Evolutionary conservation across 2,797 vertebrate species (phyloP).

Genomic region (Synanceia verrucosa): DNA sequence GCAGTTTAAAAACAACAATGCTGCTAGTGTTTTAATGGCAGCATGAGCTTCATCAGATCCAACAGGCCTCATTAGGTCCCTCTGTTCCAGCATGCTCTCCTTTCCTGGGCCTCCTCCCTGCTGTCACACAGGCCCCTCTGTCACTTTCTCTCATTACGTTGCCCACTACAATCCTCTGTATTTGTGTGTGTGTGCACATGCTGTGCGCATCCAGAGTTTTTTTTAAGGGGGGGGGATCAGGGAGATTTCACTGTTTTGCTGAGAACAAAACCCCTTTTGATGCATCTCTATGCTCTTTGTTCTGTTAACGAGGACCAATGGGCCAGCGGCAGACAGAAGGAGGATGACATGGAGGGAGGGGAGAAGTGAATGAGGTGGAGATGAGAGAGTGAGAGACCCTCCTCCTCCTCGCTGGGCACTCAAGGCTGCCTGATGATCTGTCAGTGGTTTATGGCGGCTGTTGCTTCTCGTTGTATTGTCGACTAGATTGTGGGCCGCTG

Average conservation of each 20-base stretch:
- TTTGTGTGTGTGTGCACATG: slow-evolving; percentile 45
- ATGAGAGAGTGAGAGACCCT: slow-evolving; percentile 31
- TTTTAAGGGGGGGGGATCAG: slow-evolving; percentile 41
- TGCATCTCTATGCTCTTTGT: slow-evolving; percentile 73
- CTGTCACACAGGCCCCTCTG: slow-evolving; percentile 71
- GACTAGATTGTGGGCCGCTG: slow-evolving; percentile 29
- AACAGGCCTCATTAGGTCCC: slow-evolving; percentile 45
- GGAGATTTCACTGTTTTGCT: slow-evolving; percentile 68
- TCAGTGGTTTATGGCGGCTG: slow-evolving; percentile 56
- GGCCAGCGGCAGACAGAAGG: slow-evolving; percentile 61
- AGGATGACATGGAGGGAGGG: slow-evolving; percentile 52
- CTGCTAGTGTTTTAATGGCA: slow-evolving; percentile 3
- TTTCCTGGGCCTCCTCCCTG: slow-evolving; percentile 59
- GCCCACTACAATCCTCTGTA: slow-evolving; percentile 56
- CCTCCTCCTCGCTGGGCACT: slow-evolving; percentile 17
- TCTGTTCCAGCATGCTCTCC: slow-evolving; percentile 47
- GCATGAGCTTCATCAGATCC: slow-evolving; percentile 23
- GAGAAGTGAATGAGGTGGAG: slow-evolving; percentile 43
- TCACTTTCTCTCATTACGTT: slow-evolving; percentile 70
- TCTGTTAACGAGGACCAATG: slow-evolving; percentile 70
- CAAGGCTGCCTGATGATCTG: slow-evolving; percentile 52
- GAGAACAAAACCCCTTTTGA: slow-evolving; percentile 82
- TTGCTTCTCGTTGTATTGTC: slow-evolving; percentile 34
- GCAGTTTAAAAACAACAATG: neutral
- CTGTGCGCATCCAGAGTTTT: slow-evolving; percentile 56